Evolutionary conservation across 92 coral and sea anemone species (phyloP).

Genomic region (Porites divaricata): DNA sequence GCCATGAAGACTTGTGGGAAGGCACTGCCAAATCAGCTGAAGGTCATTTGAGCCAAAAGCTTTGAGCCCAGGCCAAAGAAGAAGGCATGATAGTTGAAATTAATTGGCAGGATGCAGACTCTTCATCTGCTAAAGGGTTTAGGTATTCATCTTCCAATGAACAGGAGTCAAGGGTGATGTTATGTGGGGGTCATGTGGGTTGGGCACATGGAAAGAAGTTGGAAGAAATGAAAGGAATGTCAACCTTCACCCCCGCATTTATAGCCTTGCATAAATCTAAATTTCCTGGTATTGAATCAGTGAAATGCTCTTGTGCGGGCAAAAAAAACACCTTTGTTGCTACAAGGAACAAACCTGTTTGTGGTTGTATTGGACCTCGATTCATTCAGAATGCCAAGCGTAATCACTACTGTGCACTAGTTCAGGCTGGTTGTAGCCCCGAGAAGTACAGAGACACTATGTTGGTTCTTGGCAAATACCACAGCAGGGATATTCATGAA

Average conservation of each 20-base stretch:
- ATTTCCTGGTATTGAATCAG: slow-evolving; percentile 47
- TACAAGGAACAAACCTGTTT: slow-evolving; percentile 16
- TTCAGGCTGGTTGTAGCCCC: slow-evolving; percentile 53
- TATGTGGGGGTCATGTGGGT: slow-evolving; percentile 59
- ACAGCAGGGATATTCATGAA: slow-evolving; percentile 57
- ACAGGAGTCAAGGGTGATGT: slow-evolving; percentile 6
- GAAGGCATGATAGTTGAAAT: slow-evolving; percentile 50
- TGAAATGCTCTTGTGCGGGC: slow-evolving; percentile 52
- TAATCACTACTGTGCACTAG: slow-evolving; percentile 67
- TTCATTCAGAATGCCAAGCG: background rate
- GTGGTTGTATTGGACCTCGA: too few species aligned
- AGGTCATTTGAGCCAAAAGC: slow-evolving; percentile 51
- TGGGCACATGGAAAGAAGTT: slow-evolving; percentile 73
- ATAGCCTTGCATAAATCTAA: slow-evolving; percentile 52
- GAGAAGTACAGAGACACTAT: slow-evolving; percentile 56
- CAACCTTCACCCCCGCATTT: slow-evolving; percentile 39
- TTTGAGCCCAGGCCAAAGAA: slow-evolving; percentile 45
- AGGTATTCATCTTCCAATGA: slow-evolving; percentile 7
- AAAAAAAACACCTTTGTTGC: slow-evolving; percentile 1
- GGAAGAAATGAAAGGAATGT: slow-evolving; percentile 45
- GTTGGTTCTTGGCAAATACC: slow-evolving; percentile 61
- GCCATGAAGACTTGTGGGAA: slow-evolving; percentile 30
- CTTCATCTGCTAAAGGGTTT: slow-evolving; percentile 10
- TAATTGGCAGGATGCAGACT: slow-evolving; percentile 55
- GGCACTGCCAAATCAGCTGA: slow-evolving; percentile 75